phyloP scores from a whole-genome alignment of 2,888 invertebrate species.

The Sicus ferrugineus region DNA sequence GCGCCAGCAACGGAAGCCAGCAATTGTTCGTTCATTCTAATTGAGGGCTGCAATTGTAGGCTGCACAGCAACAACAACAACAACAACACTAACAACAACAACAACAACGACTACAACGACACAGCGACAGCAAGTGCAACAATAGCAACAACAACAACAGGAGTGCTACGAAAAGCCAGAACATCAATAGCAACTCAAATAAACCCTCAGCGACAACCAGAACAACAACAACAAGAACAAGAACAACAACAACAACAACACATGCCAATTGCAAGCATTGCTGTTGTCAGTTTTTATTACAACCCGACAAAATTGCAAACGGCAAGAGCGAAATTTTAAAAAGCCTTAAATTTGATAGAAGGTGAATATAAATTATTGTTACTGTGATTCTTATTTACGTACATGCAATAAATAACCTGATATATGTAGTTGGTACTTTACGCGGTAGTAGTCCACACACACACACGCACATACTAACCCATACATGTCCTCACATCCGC shows the following conservation, averaged over 20 bases:
- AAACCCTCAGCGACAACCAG: too few species aligned
- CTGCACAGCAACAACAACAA: slow-evolving; percentile 8
- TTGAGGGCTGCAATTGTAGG: slow-evolving; percentile 18
- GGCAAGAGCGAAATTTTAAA: slow-evolving; percentile 4
- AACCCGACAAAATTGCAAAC: background rate
- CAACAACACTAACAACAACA: slow-evolving; percentile 22
- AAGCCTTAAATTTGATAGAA: background rate
- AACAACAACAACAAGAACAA: slow-evolving; percentile 9
- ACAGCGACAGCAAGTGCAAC: slow-evolving; percentile 9
- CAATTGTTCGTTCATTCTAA: slow-evolving; percentile 28
- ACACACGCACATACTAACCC: background rate
- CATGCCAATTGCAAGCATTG: background rate
- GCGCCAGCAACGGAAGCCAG: slow-evolving; percentile 24
- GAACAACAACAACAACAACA: background rate
- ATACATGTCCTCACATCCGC: background rate
- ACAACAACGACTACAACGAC: too few species aligned
- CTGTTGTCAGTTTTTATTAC: too few species aligned
- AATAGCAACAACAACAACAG: background rate
- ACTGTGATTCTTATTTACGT: background rate
- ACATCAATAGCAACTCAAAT: too few species aligned
- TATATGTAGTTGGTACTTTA: background rate
- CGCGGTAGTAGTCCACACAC: background rate
- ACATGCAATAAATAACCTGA: background rate
- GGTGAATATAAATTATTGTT: slow-evolving; percentile 24
- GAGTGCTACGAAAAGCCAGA: too few species aligned